Base-by-base conservation (phyloP, 1,140 invertebrate genomes). In the Drosophila bipectinata region DNA sequence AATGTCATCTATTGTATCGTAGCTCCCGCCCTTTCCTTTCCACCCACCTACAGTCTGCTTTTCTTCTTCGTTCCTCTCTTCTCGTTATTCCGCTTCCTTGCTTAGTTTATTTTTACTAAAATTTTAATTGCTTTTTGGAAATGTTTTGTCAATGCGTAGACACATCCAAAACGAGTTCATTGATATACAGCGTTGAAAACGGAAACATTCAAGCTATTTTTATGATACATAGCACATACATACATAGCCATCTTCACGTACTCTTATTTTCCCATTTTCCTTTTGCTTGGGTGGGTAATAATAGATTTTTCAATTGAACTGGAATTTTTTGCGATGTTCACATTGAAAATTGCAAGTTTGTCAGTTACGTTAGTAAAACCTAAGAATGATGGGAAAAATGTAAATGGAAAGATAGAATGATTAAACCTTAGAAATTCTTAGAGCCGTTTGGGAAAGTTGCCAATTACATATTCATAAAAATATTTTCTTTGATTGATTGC, bases 111-210 rank as follows among this genome's bases (percentile, higher is more conserved):
- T 81, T 81, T 73, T 64, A 57, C 53, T 67, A 71, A 68, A 73
- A 84, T 84, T 77, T 85, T 62, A 81, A 85, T 80, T 80, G 73
- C 56, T 73, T 85, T 77, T 74, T 15, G 14, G 49, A 67, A 77
- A 69, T 77, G 44, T 69, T 77, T 53, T 77, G 55, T 57, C 73
- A 76, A 69, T 71, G 53, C 60, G 32, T 47, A 57, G 52, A 64
- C 39, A 32, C 47, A 72, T 44, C 55, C 24, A 55, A 15, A 61
- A 55, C 57, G 51, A 49, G 28, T 63, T 73, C 58, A 63, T 57
- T 71, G 63, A 68, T 67, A 55, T 56, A 49, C 12, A 49, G 41
- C 61, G 41, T 37, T 34, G 39, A 48, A 69, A 68, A 68, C 18
- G 66, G 62, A 66, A 66, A 68, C 30, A 54, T 68, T 68, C 49